Conservation (phyloP, 2,797 vertebrate genomes). For the Danio albolineatus region DNA sequence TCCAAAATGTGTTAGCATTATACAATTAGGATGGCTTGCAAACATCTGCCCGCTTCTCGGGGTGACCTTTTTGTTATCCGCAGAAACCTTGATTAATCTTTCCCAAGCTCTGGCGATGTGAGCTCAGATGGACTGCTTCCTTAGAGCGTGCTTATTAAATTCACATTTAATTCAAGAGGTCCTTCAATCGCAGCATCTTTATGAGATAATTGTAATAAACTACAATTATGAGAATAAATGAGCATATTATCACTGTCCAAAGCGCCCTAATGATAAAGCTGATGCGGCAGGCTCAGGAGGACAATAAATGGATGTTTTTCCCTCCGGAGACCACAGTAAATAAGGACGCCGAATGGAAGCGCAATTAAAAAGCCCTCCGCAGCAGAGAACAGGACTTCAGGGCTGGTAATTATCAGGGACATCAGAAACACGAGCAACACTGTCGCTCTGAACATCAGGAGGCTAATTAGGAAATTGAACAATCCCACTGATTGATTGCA, state of each 20-base stretch:
- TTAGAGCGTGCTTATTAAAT: conserved; percentile 48
- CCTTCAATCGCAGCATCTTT: conserved; percentile 45
- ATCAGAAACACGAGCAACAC: conserved; percentile 50
- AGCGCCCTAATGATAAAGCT: conserved; percentile 52
- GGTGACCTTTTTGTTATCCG: conserved; percentile 40
- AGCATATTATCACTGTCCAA: conserved; percentile 62
- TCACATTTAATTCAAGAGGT: conserved; percentile 57
- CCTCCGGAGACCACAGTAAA: conserved; percentile 61
- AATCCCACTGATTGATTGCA: conserved; percentile 61
- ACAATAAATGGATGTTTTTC: conserved; percentile 57
- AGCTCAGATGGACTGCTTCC: conserved; percentile 27
- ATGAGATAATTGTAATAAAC: conserved; percentile 62
- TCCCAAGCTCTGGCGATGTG: conserved; percentile 14
- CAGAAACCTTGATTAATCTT: conserved; percentile 23
- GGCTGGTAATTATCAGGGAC: conserved; percentile 66
- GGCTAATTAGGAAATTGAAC: conserved; percentile 66
- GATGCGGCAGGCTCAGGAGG: conserved; percentile 46
- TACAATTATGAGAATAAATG: conserved; percentile 64
- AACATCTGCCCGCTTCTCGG: conserved; percentile 27
- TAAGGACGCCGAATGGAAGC: conserved; percentile 59
- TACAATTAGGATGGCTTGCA: background rate
- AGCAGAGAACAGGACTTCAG: conserved; percentile 61
- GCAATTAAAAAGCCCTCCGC: conserved; percentile 63
- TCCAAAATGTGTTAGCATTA: background rate
- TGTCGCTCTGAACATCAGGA: conserved; percentile 60